phyloP scores from a whole-genome alignment of 2,797 vertebrate genomes.

The Chelidonichthys spinosus region DNA sequence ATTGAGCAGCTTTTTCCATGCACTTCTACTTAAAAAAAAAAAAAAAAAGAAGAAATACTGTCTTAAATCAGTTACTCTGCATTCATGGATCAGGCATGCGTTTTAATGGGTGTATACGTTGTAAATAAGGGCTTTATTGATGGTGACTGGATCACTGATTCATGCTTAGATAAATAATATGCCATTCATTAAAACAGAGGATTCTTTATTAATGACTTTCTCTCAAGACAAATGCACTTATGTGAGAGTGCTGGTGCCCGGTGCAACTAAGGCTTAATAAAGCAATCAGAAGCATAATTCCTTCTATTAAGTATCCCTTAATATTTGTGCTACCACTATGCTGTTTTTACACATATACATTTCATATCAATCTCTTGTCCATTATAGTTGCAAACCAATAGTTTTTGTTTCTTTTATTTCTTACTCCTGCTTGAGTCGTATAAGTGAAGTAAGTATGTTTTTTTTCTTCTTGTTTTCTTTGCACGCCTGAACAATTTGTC shows the following conservation, averaged over 20 bases:
- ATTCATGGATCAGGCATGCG: neutral
- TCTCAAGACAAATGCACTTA: neutral
- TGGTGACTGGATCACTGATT: neutral
- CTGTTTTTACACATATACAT: neutral
- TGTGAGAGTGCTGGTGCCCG: neutral
- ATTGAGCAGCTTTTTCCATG: conserved; percentile 17
- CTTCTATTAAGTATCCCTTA: neutral
- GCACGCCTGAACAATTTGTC: neutral
- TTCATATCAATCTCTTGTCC: neutral
- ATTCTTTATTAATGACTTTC: neutral
- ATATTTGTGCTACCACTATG: neutral
- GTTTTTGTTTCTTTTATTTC: no score
- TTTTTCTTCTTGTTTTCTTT: neutral
- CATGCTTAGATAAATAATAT: neutral
- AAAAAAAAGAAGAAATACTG: neutral
- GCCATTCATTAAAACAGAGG: neutral
- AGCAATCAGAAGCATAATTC: neutral
- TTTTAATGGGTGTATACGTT: neutral
- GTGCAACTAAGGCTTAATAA: neutral
- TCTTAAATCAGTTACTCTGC: conserved; percentile 1
- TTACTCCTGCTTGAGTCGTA: neutral
- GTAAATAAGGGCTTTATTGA: neutral
- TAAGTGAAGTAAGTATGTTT: neutral
- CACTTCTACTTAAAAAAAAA: neutral
- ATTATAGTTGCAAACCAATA: neutral